Evolutionary conservation across 2,797 vertebrate species (phyloP).

Genomic region (Pangasius krempfi): DNA sequence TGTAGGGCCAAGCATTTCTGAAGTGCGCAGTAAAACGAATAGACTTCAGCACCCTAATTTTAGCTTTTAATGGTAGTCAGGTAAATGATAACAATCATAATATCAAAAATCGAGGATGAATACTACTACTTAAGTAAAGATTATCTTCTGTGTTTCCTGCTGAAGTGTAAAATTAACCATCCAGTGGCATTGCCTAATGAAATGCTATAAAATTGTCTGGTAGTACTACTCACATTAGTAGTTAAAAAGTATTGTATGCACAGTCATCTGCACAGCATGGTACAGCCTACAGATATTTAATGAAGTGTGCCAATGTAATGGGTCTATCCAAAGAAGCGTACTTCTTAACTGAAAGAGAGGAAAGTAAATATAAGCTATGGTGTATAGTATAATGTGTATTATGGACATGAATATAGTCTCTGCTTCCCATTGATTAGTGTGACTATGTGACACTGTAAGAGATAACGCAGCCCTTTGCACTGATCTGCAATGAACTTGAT

Average conservation of each 20-base stretch:
- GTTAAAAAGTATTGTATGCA: neutral
- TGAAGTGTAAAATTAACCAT: slow-evolving; percentile 5
- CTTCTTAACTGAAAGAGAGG: neutral
- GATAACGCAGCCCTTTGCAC: neutral
- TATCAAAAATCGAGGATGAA: neutral
- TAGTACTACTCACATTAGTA: neutral
- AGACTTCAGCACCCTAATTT: neutral
- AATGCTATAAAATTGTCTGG: neutral
- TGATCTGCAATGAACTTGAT: neutral
- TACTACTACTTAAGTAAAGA: neutral
- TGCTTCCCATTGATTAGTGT: neutral
- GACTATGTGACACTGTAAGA: neutral
- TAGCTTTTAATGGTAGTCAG: neutral
- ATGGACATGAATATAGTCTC: neutral
- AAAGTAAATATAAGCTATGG: neutral
- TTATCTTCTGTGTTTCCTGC: neutral
- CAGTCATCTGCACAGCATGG: neutral
- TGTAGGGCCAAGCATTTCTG: neutral
- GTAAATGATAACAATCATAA: neutral
- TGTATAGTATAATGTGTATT: neutral
- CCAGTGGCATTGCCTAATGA: neutral
- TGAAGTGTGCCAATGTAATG: neutral
- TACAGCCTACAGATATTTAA: neutral
- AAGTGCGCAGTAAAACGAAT: neutral
- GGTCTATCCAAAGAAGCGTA: neutral